phyloP scores from a whole-genome alignment of 1,140 invertebrate species.

The Procambarus clarkii region DNA sequence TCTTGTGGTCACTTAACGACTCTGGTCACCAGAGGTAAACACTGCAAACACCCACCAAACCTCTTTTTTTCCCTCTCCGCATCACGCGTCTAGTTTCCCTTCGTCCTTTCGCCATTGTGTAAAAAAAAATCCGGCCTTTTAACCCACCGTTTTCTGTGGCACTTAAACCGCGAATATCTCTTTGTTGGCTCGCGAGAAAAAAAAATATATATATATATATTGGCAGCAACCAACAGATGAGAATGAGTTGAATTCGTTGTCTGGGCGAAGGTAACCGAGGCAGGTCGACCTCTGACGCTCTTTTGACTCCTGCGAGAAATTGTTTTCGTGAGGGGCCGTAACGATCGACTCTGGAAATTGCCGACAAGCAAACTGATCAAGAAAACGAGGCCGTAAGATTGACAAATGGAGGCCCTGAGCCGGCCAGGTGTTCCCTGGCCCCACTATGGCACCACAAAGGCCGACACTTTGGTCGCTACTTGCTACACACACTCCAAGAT shows the following conservation, averaged over 20 bases:
- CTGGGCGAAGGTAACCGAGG: neutral
- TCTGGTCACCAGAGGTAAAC: constrained; percentile 57
- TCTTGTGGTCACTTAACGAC: constrained; percentile 64
- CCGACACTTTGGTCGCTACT: constrained; percentile 13
- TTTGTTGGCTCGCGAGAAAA: neutral
- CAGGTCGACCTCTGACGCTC: constrained; percentile 6
- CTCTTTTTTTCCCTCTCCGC: constrained; percentile 4
- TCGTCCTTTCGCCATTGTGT: constrained; percentile 7
- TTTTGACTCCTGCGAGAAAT: constrained; percentile 52
- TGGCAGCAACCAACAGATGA: neutral
- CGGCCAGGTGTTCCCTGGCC: neutral
- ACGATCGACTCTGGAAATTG: constrained; percentile 68
- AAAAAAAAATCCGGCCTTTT: neutral
- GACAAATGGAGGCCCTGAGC: constrained; percentile 46
- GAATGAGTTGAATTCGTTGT: neutral
- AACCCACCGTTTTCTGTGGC: neutral
- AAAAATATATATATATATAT: neutral
- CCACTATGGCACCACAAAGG: constrained; percentile 25
- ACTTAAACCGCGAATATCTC: neutral
- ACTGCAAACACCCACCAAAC: constrained; percentile 9
- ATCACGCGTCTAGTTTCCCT: constrained; percentile 32
- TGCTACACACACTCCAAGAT: neutral
- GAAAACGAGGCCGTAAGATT: constrained; percentile 66
- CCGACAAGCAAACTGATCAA: constrained; percentile 68
- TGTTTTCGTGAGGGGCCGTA: constrained; percentile 59